Evolutionary conservation across 2,113 vertebrate species (phyloP).

Genomic region (Todiramphus saurophagus): DNA sequence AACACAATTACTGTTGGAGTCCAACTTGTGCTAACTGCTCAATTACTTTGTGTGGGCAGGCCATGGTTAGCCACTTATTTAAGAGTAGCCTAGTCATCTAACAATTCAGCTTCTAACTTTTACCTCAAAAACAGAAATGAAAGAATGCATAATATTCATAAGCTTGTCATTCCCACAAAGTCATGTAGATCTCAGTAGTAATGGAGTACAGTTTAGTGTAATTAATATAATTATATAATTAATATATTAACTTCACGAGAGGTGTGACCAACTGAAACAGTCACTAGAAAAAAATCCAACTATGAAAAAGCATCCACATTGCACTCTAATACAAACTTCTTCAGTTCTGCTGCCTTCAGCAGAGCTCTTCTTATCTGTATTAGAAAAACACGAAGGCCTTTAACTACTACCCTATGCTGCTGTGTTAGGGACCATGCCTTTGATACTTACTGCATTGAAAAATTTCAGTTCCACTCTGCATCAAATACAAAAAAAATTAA

Average conservation of each 20-base stretch:
- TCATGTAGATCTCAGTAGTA: background rate
- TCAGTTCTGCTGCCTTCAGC: background rate
- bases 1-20: background rate
- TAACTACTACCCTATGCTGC: background rate
- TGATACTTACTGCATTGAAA: background rate
- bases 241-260: background rate
- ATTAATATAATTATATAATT: background rate
- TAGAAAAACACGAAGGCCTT: background rate
- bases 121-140: background rate
- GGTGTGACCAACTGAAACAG: background rate
- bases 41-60: background rate
- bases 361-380: background rate
- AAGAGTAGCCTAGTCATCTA: background rate
- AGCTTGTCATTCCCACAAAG: background rate
- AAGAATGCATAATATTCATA: background rate
- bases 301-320: background rate
- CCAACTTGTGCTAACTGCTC: background rate
- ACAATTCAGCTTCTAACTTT: background rate
- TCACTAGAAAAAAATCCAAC: background rate
- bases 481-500: background rate
- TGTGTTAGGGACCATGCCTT: background rate
- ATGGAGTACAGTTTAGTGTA: background rate
- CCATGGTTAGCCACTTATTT: background rate
- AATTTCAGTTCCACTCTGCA: background rate
- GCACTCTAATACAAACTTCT: background rate